phyloP scores from a whole-genome alignment of 2,113 vertebrate species.

The Charadrius vociferus region DNA sequence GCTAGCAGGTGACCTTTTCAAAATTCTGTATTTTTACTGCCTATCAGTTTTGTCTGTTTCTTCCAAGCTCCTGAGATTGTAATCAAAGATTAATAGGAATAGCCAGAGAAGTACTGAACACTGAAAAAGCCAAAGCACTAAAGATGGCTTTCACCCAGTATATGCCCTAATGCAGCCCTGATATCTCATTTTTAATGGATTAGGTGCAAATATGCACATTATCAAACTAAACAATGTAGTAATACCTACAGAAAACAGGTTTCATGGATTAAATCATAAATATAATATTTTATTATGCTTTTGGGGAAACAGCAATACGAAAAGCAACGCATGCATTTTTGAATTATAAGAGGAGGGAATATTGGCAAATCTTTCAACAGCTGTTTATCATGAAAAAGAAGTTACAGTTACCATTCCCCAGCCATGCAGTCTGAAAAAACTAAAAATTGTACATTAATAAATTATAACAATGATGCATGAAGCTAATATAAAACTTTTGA shows the following conservation, averaged over 20 bases:
- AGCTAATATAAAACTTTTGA: conserved; percentile 67
- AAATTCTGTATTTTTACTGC: conserved; percentile 74
- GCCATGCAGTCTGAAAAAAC: conserved; percentile 28
- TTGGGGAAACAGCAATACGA: conserved; percentile 41
- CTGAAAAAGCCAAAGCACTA: conserved; percentile 40
- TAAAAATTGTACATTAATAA: conserved; percentile 67
- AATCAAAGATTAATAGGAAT: conserved; percentile 66
- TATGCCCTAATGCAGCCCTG: neutral
- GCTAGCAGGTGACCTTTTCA: conserved; percentile 72
- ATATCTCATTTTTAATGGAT: conserved; percentile 32
- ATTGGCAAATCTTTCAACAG: conserved; percentile 58
- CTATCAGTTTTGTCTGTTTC: conserved; percentile 66
- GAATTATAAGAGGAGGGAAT: conserved; percentile 54
- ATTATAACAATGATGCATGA: conserved; percentile 69
- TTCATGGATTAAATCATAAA: conserved; percentile 46
- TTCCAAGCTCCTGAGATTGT: conserved; percentile 61
- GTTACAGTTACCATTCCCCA: conserved; percentile 59
- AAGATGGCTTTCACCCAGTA: neutral
- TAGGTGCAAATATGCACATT: conserved; percentile 54
- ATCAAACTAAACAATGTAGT: conserved; percentile 52
- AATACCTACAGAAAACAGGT: conserved; percentile 28
- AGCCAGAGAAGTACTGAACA: conserved; percentile 62
- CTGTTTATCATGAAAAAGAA: conserved; percentile 71
- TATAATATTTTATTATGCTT: conserved; percentile 40
- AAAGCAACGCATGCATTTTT: conserved; percentile 45